Percentiles rank a stretch among this genome's conserved stretches.
Evolutionary conservation across 2,797 vertebrate species (phyloP).

Genomic region (Gallinago nigripennis): DNA sequence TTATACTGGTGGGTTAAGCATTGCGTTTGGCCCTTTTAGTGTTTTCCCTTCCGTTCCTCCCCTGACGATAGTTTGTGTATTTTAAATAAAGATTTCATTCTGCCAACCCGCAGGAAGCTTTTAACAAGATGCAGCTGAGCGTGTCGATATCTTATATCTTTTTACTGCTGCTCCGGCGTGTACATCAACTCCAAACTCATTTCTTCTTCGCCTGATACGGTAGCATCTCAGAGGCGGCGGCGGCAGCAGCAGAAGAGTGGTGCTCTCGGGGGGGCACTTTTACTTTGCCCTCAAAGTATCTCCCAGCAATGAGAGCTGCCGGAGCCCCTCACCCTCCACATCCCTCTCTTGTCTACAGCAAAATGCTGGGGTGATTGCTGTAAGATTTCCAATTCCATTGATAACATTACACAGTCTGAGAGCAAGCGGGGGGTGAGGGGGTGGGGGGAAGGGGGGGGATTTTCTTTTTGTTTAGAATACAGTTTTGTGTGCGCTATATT

Average conservation of each 20-base stretch:
- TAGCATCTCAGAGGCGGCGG: conserved; percentile 33
- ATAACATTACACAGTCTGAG: neutral
- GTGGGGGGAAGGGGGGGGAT: neutral
- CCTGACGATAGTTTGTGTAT: conserved; percentile 77
- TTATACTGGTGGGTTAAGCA: conserved; percentile 64
- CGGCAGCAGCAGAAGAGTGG: neutral
- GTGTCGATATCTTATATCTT: conserved; percentile 74
- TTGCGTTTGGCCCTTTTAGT: conserved; percentile 65
- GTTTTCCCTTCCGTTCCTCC: conserved; percentile 71
- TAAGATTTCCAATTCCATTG: neutral
- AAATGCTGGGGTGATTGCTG: neutral
- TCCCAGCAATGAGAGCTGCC: neutral
- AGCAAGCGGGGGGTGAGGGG: neutral
- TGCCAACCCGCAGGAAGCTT: conserved; percentile 83
- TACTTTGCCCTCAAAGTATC: conserved; percentile 38
- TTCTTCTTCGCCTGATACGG: conserved; percentile 33
- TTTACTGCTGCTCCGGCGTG: conserved; percentile 68
- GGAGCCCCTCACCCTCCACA: neutral
- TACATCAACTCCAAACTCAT: conserved; percentile 69
- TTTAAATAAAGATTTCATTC: conserved; percentile 85
- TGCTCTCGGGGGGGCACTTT: conserved; percentile 13
- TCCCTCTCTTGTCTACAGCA: neutral
- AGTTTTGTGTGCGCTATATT: conserved; percentile 5
- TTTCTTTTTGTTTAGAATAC: neutral
- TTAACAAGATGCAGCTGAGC: conserved; percentile 80